Evolutionary conservation across 2,888 invertebrate species (phyloP).

Genomic region (Pseudanteris insignis): DNA sequence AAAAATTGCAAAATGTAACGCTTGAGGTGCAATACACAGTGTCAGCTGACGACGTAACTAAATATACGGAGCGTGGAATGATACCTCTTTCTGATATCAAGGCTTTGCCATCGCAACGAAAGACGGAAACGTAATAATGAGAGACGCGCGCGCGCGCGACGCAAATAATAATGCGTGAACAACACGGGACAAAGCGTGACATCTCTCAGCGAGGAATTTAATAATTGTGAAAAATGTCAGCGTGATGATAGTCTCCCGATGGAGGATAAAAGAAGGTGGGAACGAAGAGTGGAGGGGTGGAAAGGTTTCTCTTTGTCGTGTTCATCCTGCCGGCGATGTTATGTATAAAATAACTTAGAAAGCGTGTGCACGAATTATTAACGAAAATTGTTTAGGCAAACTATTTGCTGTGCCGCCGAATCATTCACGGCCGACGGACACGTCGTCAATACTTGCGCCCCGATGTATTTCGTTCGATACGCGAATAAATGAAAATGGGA

Average conservation of each 20-base stretch:
- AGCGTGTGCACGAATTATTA: too few relatives aligned
- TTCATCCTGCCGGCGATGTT: too few relatives aligned
- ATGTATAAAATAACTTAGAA: too few relatives aligned
- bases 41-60: neutral
- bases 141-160: neutral
- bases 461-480: too few relatives aligned
- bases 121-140: constrained; percentile 12
- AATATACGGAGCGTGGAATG: constrained; percentile 8
- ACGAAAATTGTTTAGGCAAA: neutral
- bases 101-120: neutral
- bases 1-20: constrained; percentile 1
- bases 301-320: too few relatives aligned
- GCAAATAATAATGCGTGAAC: constrained; percentile 11
- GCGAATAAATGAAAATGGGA: too few relatives aligned
- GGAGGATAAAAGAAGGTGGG: too few relatives aligned
- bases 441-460: too few relatives aligned
- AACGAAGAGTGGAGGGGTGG: too few relatives aligned
- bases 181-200: constrained; percentile 13
- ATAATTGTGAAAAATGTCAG: constrained; percentile 5
- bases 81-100: constrained; percentile 2
- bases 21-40: neutral
- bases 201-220: constrained; percentile 12
- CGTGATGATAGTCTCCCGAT: too few relatives aligned
- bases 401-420: too few relatives aligned
- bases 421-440: too few relatives aligned